Conservation (phyloP, 2,888 invertebrate species). For the Platynereis dumerilii region DNA sequence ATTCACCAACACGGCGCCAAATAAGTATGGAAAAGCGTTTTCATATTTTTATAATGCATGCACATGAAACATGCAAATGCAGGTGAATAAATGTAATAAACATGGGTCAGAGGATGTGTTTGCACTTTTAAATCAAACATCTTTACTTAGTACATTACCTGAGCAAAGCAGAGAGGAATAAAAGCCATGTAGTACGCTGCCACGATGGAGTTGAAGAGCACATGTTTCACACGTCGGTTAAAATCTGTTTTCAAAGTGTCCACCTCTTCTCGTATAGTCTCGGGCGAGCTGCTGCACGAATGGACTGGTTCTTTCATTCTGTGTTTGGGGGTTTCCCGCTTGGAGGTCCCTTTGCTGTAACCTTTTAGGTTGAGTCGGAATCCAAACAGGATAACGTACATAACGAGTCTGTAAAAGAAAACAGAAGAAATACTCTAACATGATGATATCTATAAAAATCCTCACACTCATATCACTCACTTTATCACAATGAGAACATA, state of each 20-base stretch:
- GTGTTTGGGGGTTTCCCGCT: conserved; percentile 19
- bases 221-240: conserved; percentile 86
- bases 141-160: too few relatives aligned
- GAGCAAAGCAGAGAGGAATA: conserved; percentile 87
- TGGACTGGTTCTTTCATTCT: conserved; percentile 21
- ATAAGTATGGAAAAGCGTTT: too few relatives aligned
- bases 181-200: conserved; percentile 89
- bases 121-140: too few relatives aligned
- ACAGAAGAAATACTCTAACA: background rate
- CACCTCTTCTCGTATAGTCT: conserved; percentile 77
- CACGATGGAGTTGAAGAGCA: conserved; percentile 82
- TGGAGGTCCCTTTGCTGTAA: background rate
- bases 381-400: conserved; percentile 75
- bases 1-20: too few relatives aligned
- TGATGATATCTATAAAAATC: background rate
- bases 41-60: too few relatives aligned
- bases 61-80: too few relatives aligned
- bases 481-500: background rate
- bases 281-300: conserved; percentile 50
- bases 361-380: conserved; percentile 70
- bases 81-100: too few relatives aligned
- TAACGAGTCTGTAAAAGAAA: conserved; percentile 53
- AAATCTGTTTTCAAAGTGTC: conserved; percentile 85
- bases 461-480: background rate
- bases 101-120: too few relatives aligned